These are phyloP conservation scores for Centropristis striata DNA, from an alignment of 2,113 vertebrate genomes.

Conservation along the genomic window DNA sequence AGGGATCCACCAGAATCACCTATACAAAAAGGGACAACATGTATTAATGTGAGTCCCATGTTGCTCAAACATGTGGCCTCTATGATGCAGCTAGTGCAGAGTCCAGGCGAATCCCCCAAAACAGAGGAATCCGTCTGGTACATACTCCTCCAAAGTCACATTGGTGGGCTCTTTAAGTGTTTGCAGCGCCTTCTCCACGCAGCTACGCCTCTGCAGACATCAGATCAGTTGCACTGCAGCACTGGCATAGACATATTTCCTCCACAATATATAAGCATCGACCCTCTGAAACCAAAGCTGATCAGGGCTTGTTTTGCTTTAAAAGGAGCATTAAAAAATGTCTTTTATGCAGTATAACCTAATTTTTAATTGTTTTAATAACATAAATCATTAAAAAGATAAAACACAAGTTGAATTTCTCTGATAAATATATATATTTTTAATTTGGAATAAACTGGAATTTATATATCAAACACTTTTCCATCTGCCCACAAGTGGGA, in stretches of 20 bases:
- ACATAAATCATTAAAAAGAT: too few species aligned
- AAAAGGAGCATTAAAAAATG: too few species aligned
- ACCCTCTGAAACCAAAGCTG: too few species aligned
- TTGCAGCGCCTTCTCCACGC: slow-evolving; percentile 71
- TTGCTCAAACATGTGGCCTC: background rate
- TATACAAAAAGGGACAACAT: slow-evolving; percentile 44
- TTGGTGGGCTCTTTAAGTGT: slow-evolving; percentile 43
- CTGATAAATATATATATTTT: too few species aligned
- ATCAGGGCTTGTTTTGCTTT: too few species aligned
- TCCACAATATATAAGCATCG: background rate
- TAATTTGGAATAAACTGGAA: too few species aligned
- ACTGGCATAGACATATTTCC: accelerated
- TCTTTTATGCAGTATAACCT: too few species aligned
- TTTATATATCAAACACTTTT: too few species aligned
- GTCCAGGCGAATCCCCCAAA: slow-evolving; percentile 80
- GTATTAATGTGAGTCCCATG: background rate
- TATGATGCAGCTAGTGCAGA: background rate
- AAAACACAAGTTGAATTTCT: too few species aligned
- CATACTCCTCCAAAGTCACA: slow-evolving; percentile 80
- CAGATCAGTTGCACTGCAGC: background rate
- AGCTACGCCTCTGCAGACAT: slow-evolving; percentile 72
- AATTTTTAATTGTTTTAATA: too few species aligned
- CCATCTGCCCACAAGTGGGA: too few species aligned
- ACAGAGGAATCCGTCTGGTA: slow-evolving; percentile 89
- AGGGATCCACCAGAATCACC: slow-evolving; percentile 92